Conservation (phyloP, 2,888 invertebrate genomes). For the Eucera pruinosa region DNA sequence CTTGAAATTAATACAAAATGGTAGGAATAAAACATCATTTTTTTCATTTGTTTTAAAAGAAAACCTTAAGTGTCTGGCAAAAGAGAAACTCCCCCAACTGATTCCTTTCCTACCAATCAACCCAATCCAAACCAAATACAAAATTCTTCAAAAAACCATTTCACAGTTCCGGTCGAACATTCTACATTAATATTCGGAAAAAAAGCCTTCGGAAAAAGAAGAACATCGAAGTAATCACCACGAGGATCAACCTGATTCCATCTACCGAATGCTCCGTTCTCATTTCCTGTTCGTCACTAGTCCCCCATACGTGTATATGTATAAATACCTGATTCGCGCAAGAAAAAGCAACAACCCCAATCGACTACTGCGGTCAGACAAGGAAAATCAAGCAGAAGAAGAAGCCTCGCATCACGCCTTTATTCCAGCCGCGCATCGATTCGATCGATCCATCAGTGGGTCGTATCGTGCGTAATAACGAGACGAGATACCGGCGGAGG, state of each 20-base stretch:
- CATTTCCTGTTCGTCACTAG: conserved; percentile 3
- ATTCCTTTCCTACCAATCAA: no score
- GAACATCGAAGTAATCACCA: no score
- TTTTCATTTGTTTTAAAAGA: no score
- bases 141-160: no score
- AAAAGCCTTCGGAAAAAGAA: not conserved
- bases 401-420: conserved; percentile 31
- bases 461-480: conserved; percentile 64
- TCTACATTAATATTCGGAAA: not conserved
- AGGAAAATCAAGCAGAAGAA: conserved; percentile 11
- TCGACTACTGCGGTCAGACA: not conserved
- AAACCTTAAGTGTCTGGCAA: no score
- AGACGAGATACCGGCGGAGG: conserved; percentile 25
- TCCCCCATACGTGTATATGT: not conserved
- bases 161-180: not conserved
- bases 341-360: not conserved
- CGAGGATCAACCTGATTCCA: not conserved
- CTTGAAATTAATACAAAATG: no score
- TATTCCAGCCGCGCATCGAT: conserved; percentile 50
- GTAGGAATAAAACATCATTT: no score
- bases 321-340: not conserved
- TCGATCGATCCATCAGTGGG: conserved; percentile 57
- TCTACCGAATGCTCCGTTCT: not conserved
- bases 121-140: no score
- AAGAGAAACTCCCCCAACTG: no score